Base-by-base conservation (phyloP, 2,797 vertebrate species). In the Percopsis omiscomaycus region DNA sequence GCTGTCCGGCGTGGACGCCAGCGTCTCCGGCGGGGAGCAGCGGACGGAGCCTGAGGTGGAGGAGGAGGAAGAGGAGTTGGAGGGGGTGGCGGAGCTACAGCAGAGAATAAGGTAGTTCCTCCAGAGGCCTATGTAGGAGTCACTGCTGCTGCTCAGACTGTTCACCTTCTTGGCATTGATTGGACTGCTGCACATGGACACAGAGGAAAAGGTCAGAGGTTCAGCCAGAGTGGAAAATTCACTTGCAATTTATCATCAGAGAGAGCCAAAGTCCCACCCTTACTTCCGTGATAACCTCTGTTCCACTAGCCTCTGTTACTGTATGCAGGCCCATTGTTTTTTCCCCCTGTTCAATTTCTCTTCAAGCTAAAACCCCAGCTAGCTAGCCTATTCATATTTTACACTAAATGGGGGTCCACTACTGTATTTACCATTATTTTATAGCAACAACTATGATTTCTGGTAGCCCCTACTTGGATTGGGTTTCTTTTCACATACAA, bases 101-200 rank as follows among this genome's bases (percentile, higher is more conserved):
- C 98, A 99, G 51, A 99, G 95, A 64, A 99, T 96, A 86, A 99
- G 90, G 84, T 99, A 99, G 91, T 98, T 99, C 83, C 98, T 95
- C 98, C 98, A 99, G 55, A 99, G 95, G 5, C 96, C 96, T 3
- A 98, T 77, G 71, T 97, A 99, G 0, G 97, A 98, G 90, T 99
- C 98, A 4, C 92, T 97, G 91, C 93, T 92, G 22, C 92, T 94
- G 69, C 90, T 94, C 84, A 97, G 91, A 42, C 94, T 94, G 87
- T 94, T 99, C 63, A 98, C 93, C 80, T 99, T 99, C 92, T 99
- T 99, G 75, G 97, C 96, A 86, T 98, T 99, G 85, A 98, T 96
- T 68, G 97, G 97, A 80, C 96, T 99, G 76, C 98, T 99, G 70
- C 60, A 78, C 51, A 48, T 42, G 69, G 53, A 61, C 42, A 54